Evolutionary conservation across 1,140 invertebrate genomes (phyloP).

Genomic region (Stegodyphus dumicola): DNA sequence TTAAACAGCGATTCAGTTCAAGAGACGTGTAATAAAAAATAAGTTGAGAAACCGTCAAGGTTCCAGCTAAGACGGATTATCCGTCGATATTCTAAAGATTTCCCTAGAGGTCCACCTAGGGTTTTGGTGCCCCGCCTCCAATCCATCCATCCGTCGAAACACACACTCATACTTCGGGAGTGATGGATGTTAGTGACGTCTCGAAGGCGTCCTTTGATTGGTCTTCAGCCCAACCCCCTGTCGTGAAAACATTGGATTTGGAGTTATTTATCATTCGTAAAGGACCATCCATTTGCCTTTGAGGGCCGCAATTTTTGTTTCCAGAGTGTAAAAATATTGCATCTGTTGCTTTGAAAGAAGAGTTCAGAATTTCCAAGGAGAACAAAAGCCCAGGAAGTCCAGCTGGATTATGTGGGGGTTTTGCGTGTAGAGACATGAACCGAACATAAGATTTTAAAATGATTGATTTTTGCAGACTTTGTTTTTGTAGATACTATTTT

Average conservation of each 20-base stretch:
- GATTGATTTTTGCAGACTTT: no score
- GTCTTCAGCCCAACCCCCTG: conserved; percentile 42
- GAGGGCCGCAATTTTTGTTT: conserved; percentile 44
- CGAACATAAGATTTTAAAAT: no score
- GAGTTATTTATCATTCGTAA: conserved; percentile 55
- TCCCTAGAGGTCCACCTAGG: conserved; percentile 6
- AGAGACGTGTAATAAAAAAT: not conserved
- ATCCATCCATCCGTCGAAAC: conserved; percentile 12
- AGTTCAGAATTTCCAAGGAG: no score
- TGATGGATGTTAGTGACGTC: conserved; percentile 51
- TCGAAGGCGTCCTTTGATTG: conserved; percentile 52
- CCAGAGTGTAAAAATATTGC: conserved; percentile 43
- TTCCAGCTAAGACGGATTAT: conserved; percentile 36
- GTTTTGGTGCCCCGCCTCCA: not conserved
- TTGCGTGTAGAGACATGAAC: no score
- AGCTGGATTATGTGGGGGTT: no score
- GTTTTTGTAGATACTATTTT: no score
- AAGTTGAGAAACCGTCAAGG: conserved; percentile 21
- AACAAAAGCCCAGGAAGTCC: no score
- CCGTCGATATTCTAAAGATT: conserved; percentile 49
- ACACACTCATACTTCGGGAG: conserved; percentile 28
- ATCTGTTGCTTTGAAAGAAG: conserved; percentile 26
- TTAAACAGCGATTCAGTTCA: no score
- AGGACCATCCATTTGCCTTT: conserved; percentile 52
- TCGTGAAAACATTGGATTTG: conserved; percentile 50